Evolutionary conservation across 2,797 vertebrate species (phyloP).

Genomic region (Cyprinella venusta): DNA sequence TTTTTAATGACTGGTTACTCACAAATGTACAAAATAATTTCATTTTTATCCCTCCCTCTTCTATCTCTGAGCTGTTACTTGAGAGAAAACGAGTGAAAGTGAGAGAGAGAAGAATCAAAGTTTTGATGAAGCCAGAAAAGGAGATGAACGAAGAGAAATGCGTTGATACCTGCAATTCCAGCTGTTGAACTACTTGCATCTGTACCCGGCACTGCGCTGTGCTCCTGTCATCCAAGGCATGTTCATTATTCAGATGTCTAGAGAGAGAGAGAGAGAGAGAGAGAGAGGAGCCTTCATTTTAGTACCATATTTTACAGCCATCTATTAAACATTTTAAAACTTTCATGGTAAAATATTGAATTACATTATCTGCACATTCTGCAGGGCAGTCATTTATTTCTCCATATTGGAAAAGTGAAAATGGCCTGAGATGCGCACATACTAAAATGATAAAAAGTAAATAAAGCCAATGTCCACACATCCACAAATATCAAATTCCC

Average conservation of each 20-base stretch:
- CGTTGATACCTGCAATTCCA: constrained; percentile 97
- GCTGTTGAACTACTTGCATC: constrained; percentile 99
- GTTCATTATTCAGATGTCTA: constrained; percentile 99
- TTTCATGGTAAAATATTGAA: constrained; percentile 53
- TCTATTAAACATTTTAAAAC: constrained; percentile 56
- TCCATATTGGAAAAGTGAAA: constrained; percentile 45
- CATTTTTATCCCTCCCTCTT: constrained; percentile 72
- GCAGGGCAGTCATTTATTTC: constrained; percentile 45
- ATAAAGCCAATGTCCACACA: constrained; percentile 48
- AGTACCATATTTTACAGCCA: constrained; percentile 56
- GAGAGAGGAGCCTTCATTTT: constrained; percentile 56
- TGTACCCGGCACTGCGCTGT: constrained; percentile 99
- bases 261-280: constrained; percentile 53
- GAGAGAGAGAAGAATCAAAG: constrained; percentile 53
- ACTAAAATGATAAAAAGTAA: constrained; percentile 55
- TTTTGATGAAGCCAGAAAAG: constrained; percentile 2
- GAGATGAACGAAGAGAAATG: constrained; percentile 12
- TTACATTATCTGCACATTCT: constrained; percentile 50
- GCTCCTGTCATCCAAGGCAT: constrained; percentile 99
- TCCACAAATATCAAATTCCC: constrained; percentile 53
- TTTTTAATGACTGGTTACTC: constrained; percentile 91
- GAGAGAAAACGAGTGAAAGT: constrained; percentile 55
- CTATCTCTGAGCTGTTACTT: constrained; percentile 67
- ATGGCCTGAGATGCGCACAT: constrained; percentile 32
- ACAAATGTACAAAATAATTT: constrained; percentile 92